Conservation (phyloP, 2,888 invertebrate species). For the Malthinus flaveolus region DNA sequence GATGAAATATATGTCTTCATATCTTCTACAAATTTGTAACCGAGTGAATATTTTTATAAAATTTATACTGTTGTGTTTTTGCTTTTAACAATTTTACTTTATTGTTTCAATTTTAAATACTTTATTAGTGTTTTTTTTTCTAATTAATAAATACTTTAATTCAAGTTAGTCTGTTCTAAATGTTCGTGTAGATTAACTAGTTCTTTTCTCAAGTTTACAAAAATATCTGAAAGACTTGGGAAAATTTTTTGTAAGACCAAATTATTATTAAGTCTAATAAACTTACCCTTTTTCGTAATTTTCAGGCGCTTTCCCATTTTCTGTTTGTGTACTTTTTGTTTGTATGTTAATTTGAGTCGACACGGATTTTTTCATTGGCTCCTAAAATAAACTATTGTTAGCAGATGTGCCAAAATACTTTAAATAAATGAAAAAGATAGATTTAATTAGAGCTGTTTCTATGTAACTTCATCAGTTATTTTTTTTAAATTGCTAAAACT, state of each 20-base stretch:
- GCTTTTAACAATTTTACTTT: background rate
- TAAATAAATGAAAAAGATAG: background rate
- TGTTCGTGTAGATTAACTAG: conserved; percentile 49
- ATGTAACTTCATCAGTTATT: no score
- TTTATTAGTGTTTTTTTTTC: background rate
- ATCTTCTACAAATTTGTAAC: background rate
- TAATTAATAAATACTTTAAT: background rate
- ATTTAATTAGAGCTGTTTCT: background rate
- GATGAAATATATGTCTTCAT: background rate
- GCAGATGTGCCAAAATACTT: background rate
- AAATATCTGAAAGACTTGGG: conserved; percentile 48
- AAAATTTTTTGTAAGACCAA: conserved; percentile 30
- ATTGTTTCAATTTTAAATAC: background rate
- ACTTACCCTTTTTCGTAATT: conserved; percentile 23
- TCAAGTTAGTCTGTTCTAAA: conserved; percentile 31
- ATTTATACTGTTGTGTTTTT: background rate
- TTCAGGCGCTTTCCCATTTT: conserved; percentile 9
- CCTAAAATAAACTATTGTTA: conserved; percentile 13
- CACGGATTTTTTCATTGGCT: conserved; percentile 27
- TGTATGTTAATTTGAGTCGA: conserved; percentile 30
- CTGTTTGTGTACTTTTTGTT: conserved; percentile 28
- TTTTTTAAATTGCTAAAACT: no score
- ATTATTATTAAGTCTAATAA: conserved; percentile 11
- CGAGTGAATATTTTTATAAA: background rate
- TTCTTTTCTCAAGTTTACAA: conserved; percentile 50